Evolutionary conservation across 1,140 invertebrate genomes (phyloP).

Genomic region (Teleopsis dalmanni): DNA sequence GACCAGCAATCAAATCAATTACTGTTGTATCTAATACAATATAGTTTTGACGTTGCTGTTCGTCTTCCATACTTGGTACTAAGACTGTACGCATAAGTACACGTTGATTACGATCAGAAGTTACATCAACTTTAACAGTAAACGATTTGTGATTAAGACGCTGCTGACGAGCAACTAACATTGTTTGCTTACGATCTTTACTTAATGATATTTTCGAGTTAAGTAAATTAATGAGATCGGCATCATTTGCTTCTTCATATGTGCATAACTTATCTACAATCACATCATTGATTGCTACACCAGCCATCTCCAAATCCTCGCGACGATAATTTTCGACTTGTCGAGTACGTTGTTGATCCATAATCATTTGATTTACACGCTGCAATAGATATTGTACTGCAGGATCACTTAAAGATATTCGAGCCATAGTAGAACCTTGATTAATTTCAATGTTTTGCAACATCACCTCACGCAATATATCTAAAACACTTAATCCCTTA

Average conservation of each 20-base stretch:
- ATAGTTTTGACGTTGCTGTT: constrained; percentile 45
- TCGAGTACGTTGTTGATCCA: constrained; percentile 47
- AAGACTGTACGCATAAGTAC: constrained; percentile 8
- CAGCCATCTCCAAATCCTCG: constrained; percentile 47
- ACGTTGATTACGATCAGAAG: constrained; percentile 28
- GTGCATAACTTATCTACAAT: constrained; percentile 38
- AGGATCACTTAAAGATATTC: neutral
- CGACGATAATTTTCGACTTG: constrained; percentile 51
- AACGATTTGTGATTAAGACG: constrained; percentile 51
- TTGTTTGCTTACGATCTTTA: constrained; percentile 14
- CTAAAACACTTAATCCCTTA: neutral
- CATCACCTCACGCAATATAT: constrained; percentile 5
- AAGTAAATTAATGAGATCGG: constrained; percentile 14
- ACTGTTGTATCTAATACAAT: constrained; percentile 43
- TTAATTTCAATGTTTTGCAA: neutral
- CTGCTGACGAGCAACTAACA: constrained; percentile 45
- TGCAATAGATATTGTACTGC: neutral
- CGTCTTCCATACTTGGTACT: constrained; percentile 27
- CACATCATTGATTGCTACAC: constrained; percentile 51
- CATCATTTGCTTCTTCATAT: constrained; percentile 14
- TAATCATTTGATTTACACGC: constrained; percentile 30
- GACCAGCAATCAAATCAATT: constrained; percentile 41
- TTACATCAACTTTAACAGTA: constrained; percentile 30
- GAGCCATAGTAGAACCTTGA: neutral
- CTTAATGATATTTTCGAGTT: neutral